Evolutionary conservation across 2,888 invertebrate species (phyloP), one percentile per base, ranked within the genome.

Genomic region (Adelphocoris suturalis): DNA sequence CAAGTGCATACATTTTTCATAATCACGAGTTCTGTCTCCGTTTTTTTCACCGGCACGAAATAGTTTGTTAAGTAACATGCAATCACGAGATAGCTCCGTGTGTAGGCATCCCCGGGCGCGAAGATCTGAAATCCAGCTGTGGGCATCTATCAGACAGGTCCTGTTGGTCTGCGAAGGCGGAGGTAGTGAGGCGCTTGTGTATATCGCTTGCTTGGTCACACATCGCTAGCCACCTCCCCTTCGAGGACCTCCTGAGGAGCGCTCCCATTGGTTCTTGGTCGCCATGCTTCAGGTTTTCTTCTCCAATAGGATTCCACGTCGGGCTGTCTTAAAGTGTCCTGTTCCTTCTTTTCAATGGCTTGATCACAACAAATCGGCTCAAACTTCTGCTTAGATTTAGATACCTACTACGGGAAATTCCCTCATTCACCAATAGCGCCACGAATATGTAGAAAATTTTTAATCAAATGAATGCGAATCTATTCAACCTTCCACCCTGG

Each of bases 141-240:
- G 47, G 16, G 37, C 78, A 47, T n/a, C n/a, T n/a, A n/a, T n/a
- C 37, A n/a, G 37, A 78, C 37, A 46, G 46, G 37, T 78, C 68
- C 23, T 52, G 85, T 57, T 11, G 37, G 48, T 47, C 12, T 47
- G 28, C 19, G 48, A n/a, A 68, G 68, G 68, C 0, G 27, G 27
- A 61, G 85, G 61, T 61, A 16, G 85, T 16, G 48, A 16, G 46
- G 85, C 85, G 85, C 57, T 85, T 85, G 85, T 85, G 85, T 85
- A 85, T 57, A 85, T 82, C 82, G 82, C 47, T 85, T 57, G 61
- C 37, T 85, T 85, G 57, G 85, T 61, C 85, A 85, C 85, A 85
- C 85, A 85, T 85, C 85, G 85, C 85, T 85, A n/a, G 55, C 61
- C 82, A 82, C 85, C 85, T 85, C 61, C 37, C 47, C 78, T 78